Evolutionary conservation across 2,797 vertebrate species (phyloP).

Genomic region (Oreochromis mossambicus): DNA sequence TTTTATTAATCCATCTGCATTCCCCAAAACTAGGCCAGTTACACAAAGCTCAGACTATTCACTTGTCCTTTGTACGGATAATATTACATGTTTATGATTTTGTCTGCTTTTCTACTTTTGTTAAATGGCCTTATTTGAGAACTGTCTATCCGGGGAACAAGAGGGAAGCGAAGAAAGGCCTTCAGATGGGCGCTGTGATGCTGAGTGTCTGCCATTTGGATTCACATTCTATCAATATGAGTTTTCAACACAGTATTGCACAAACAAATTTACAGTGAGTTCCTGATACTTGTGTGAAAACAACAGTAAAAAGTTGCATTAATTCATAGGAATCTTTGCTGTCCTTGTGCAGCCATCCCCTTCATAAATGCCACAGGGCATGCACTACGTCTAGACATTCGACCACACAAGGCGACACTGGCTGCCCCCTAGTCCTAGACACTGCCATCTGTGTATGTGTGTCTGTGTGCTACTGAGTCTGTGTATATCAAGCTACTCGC

Average conservation of each 20-base stretch:
- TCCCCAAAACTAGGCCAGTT: constrained; percentile 62
- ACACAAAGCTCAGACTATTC: constrained; percentile 30
- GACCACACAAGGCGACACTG: constrained; percentile 74
- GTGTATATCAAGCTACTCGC: constrained; percentile 46
- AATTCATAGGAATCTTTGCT: neutral
- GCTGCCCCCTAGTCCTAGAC: constrained; percentile 47
- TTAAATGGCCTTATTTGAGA: constrained; percentile 29
- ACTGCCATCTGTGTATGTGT: constrained; percentile 52
- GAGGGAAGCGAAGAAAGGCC: neutral
- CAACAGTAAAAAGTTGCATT: constrained; percentile 17
- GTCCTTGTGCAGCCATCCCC: constrained; percentile 6
- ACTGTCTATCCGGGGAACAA: neutral
- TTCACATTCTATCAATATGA: neutral
- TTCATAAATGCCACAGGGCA: constrained; percentile 52
- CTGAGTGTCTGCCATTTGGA: neutral
- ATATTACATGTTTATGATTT: constrained; percentile 13
- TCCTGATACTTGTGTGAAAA: constrained; percentile 14
- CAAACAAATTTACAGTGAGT: neutral
- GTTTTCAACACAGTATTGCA: constrained; percentile 8
- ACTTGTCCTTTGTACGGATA: constrained; percentile 42
- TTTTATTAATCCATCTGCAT: constrained; percentile 64
- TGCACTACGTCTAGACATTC: constrained; percentile 66
- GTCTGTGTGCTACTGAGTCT: neutral
- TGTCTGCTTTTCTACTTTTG: neutral
- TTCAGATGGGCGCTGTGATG: neutral